A percentile compares a stretch with the other conserved stretches of the same genome.
phyloP scores from a whole-genome alignment of 2,797 vertebrate genomes.

The Protosalanx chinensis region DNA sequence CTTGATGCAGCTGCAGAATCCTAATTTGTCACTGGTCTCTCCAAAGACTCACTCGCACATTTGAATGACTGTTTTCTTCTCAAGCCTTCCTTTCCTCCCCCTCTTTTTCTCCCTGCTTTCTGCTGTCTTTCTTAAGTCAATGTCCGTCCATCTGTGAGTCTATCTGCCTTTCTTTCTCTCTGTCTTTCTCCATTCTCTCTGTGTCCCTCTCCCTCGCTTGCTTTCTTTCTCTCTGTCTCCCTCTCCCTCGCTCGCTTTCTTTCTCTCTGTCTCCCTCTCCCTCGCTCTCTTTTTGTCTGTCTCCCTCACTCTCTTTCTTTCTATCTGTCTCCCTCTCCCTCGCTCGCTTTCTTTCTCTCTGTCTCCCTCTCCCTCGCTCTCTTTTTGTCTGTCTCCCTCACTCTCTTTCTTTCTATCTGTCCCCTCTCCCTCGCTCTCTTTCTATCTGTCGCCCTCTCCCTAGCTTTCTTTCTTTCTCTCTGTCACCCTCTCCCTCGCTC shows the following conservation, averaged over 20 bases:
- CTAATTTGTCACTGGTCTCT: too few relatives aligned
- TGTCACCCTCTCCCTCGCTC: conserved; percentile 8
- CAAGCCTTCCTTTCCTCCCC: neutral
- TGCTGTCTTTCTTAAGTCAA: too few relatives aligned
- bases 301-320: too few relatives aligned
- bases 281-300: neutral
- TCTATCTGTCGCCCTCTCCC: neutral
- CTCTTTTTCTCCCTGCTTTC: neutral
- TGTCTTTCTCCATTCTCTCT: too few relatives aligned
- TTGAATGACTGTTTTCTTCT: too few relatives aligned
- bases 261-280: conserved; percentile 4
- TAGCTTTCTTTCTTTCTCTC: neutral
- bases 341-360: conserved; percentile 15
- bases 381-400: neutral
- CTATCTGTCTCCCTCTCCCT: neutral
- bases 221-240: neutral
- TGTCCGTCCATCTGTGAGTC: too few relatives aligned
- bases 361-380: conserved; percentile 7
- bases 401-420: neutral
- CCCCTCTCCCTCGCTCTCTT: too few relatives aligned
- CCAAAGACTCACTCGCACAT: too few relatives aligned
- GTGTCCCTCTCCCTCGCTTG: neutral
- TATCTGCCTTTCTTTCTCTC: too few relatives aligned
- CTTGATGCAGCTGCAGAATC: too few relatives aligned
- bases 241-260: conserved; percentile 15